phyloP scores from a whole-genome alignment of 2,113 vertebrate species.

The Scomber scombrus region DNA sequence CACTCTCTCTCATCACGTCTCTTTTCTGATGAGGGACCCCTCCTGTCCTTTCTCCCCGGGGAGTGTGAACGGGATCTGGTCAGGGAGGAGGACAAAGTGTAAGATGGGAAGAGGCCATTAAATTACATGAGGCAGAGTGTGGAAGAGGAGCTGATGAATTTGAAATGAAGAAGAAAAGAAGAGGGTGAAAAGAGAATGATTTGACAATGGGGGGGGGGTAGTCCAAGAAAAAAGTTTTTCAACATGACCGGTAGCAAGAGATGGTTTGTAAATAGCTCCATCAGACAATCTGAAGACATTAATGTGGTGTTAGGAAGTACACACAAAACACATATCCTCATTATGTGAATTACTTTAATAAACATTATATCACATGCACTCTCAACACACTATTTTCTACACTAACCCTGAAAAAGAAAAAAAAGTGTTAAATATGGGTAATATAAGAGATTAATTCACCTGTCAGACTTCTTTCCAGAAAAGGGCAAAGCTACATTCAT shows the following conservation, averaged over 20 bases:
- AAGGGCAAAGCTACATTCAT: slow-evolving; percentile 24
- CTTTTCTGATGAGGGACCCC: slow-evolving; percentile 86
- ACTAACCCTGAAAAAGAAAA: slow-evolving; percentile 20
- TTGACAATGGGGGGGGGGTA: not conserved
- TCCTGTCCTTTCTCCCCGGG: slow-evolving; percentile 88
- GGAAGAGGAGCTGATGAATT: slow-evolving; percentile 18
- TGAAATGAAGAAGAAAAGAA: slow-evolving; percentile 16
- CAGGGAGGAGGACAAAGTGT: slow-evolving; percentile 37
- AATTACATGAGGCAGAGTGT: not conserved
- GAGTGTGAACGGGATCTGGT: slow-evolving; percentile 92
- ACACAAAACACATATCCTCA: not conserved
- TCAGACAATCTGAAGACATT: not conserved
- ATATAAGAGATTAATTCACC: slow-evolving; percentile 35
- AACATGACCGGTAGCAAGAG: too few relatives aligned
- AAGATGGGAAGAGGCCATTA: slow-evolving; percentile 5
- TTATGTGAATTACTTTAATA: slow-evolving; percentile 20
- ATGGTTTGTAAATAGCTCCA: too few relatives aligned
- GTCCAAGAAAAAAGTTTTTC: not conserved
- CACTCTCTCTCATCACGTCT: slow-evolving; percentile 86
- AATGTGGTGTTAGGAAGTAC: not conserved
- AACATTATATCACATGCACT: slow-evolving; percentile 5
- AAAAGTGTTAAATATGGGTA: slow-evolving; percentile 42
- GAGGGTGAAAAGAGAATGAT: not conserved
- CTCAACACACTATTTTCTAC: slow-evolving; percentile 27
- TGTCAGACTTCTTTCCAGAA: slow-evolving; percentile 36